Percentiles rank a stretch among this genome's conserved stretches.
These are phyloP conservation scores for Adelphocoris suturalis DNA, from an alignment of 2,888 invertebrate genomes.

Conservation along the genomic window DNA sequence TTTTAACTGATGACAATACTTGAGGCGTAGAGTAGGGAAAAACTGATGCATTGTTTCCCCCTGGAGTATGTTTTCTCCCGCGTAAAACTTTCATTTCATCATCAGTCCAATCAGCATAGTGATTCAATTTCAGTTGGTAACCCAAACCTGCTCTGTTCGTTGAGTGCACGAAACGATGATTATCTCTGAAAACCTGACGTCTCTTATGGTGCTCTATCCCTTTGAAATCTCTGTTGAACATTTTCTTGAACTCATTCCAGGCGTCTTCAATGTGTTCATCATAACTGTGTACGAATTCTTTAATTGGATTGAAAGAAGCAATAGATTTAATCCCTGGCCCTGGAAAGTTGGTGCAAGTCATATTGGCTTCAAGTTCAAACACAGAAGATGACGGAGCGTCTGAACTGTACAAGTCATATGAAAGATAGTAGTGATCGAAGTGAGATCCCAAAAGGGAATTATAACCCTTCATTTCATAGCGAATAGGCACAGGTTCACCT, in stretches of 20 bases:
- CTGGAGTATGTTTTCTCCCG: conserved; percentile 83
- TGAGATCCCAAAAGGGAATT: conserved; percentile 96
- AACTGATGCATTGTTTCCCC: conserved; percentile 87
- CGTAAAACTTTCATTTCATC: conserved; percentile 87
- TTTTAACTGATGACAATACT: conserved; percentile 75
- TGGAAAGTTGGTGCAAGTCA: conserved; percentile 89
- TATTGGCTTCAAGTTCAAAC: conserved; percentile 83
- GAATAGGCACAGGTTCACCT: conserved; percentile 84
- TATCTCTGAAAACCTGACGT: conserved; percentile 91
- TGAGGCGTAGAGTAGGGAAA: conserved; percentile 86
- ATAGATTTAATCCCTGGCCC: conserved; percentile 89
- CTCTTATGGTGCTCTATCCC: conserved; percentile 84
- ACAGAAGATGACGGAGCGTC: conserved; percentile 85
- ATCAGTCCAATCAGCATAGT: conserved; percentile 90
- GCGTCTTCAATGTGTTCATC: conserved; percentile 86
- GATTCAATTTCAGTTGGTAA: conserved; percentile 90
- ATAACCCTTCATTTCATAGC: conserved; percentile 96
- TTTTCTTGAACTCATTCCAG: conserved; percentile 87
- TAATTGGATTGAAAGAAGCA: conserved; percentile 95
- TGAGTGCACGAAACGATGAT: conserved; percentile 89
- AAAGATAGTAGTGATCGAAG: conserved; percentile 95
- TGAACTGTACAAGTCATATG: conserved; percentile 84
- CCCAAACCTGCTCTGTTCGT: conserved; percentile 87
- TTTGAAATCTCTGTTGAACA: conserved; percentile 86
- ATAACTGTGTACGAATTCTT: conserved; percentile 88